Evolutionary conservation across 2,797 vertebrate species (phyloP), one percentile per base, ranked within the genome.

Genomic region (Sarcoramphus papa): DNA sequence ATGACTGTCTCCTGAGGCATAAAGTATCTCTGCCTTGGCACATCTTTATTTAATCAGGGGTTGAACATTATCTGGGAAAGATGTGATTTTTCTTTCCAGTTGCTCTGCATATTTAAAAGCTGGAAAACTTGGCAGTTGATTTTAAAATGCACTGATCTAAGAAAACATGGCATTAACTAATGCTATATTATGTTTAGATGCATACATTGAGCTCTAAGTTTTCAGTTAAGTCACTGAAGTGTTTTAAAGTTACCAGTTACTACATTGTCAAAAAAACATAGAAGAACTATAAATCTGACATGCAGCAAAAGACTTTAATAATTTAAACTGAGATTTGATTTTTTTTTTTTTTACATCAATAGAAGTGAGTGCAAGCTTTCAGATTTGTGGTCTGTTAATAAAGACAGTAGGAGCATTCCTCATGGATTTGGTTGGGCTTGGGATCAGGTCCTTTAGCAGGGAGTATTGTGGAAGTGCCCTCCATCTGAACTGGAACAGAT

Each of bases 31-130:
- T 84, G 62, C 75, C 64, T 75, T 72, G 45, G 77, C 64, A 85
- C 37, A 85, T 94, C 77, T 95, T 97, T 92, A 96, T 95, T 97
- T 96, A 93, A 90, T 93, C 82, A 90, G 82, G 73, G n/a, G 54
- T 69, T 81, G 80, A 82, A 69, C 80, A 40, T 59, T 93, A 88
- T 85, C 68, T 92, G 60, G 64, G 53, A 92, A 92, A 92, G 77
- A 93, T 48, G 37, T 37, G 74, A 63, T 83, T 73, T 95, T 92
- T 79, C 67, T 91, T 92, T 82, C 50, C 64, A 59, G 77, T 91
- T 94, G 45, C 21, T 92, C 67, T 92, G 80, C 74, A 75, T 95
- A 81, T 94, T 87, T 93, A 78, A 88, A 83, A 69, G 48, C 51
- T 82, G 62, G 25, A 73, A 77, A 86, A 69, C 31, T 94, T 80